Evolutionary conservation across 35 echinoderm and acorn worm genomes (phyloP).

Genomic region (Strongylocentrotus purpuratus): DNA sequence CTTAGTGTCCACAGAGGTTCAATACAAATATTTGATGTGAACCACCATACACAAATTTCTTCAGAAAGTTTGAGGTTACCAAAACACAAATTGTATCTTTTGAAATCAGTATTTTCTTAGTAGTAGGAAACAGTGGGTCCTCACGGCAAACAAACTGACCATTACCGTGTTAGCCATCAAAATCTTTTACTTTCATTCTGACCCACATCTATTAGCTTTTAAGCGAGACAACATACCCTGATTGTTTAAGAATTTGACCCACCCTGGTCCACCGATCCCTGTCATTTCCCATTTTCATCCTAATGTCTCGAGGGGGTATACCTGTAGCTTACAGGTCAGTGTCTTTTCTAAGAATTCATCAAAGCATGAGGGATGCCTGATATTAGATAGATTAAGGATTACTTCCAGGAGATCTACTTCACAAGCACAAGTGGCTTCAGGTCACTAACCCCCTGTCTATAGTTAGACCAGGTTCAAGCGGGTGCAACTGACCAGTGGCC

Average conservation of each 20-base stretch:
- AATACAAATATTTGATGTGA: background rate
- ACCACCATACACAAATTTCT: background rate
- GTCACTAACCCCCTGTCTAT: background rate
- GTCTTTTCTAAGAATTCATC: slow-evolving; percentile 18
- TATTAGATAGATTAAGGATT: slow-evolving; percentile 19
- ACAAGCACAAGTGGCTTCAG: background rate
- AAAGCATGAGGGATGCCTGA: background rate
- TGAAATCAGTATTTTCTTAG: slow-evolving; percentile 5
- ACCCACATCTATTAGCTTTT: background rate
- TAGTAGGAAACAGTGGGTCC: background rate
- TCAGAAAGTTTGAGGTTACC: background rate
- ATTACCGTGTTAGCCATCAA: background rate
- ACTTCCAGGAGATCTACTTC: slow-evolving; percentile 3
- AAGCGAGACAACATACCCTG: background rate
- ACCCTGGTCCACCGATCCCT: background rate
- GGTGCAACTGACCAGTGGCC: background rate
- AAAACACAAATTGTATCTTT: background rate
- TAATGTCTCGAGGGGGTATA: background rate
- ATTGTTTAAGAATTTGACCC: background rate
- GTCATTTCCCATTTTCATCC: background rate
- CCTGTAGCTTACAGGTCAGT: slow-evolving; percentile 7
- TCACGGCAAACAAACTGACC: background rate
- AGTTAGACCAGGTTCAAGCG: background rate
- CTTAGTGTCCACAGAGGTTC: background rate
- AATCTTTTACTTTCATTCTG: background rate